A percentile compares a stretch with the other conserved stretches of the same genome.
phyloP scores from a whole-genome alignment of 2,113 vertebrate species.

The Nycticorax nycticorax region DNA sequence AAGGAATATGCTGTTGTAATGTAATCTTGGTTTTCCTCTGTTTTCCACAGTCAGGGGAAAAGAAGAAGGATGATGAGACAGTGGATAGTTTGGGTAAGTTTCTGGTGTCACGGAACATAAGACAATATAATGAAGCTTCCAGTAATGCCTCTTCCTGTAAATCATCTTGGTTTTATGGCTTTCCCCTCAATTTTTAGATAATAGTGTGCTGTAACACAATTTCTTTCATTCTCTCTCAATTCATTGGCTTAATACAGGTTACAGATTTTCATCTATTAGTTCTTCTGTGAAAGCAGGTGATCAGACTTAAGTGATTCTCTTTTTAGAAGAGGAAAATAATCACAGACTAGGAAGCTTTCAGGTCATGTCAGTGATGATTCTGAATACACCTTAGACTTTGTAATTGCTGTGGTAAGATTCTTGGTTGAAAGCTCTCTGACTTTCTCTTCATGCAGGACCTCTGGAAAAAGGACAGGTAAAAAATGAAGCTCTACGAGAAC shows the following conservation, averaged over 20 bases:
- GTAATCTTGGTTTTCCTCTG: neutral
- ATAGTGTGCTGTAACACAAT: neutral
- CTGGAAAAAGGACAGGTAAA: slow-evolving; percentile 97
- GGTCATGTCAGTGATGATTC: neutral
- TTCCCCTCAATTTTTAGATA: neutral
- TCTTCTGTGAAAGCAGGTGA: neutral
- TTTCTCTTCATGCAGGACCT: slow-evolving; percentile 80
- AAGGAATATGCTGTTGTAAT: neutral
- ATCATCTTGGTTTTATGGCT: neutral
- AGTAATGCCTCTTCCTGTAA: neutral
- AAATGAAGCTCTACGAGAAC: slow-evolving; percentile 92
- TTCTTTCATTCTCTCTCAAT: neutral
- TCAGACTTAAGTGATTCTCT: neutral
- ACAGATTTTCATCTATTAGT: neutral
- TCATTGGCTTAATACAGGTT: neutral
- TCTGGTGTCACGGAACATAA: neutral
- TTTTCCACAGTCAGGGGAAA: slow-evolving; percentile 90
- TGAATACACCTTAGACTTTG: neutral
- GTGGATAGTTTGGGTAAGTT: slow-evolving; percentile 96
- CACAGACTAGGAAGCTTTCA: neutral
- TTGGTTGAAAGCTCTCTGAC: neutral
- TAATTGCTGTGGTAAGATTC: neutral
- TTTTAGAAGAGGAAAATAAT: neutral
- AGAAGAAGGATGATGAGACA: slow-evolving; percentile 98
- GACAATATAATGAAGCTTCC: neutral